Evolutionary conservation across 2,888 invertebrate species (phyloP), one percentile per base, ranked within the genome.

Genomic region (Drosophila peninsularis): DNA sequence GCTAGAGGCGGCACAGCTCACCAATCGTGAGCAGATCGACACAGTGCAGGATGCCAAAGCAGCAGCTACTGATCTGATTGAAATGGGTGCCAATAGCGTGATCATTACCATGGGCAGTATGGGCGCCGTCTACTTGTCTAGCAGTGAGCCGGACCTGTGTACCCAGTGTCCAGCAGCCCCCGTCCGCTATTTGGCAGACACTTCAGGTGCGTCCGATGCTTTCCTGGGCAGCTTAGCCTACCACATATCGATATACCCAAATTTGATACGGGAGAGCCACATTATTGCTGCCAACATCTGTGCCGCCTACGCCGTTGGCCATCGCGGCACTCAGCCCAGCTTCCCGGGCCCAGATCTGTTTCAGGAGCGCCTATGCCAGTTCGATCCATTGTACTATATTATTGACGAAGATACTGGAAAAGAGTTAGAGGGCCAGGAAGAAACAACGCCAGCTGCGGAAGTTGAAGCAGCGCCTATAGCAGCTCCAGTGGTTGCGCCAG

Each of bases 191-290:
- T 95, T 97, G 52, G 94, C 97, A 0, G 99, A 99, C 91, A 96
- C 97, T 17, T 97, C 97, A 0, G 99, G 99, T 24, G 99, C 99
- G 55, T 45, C 50, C 0, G 99, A 99, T 93, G 96, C 98, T 19
- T 99, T 99, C 93, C 95, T 98, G 70, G 99, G 99, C 19, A 96
- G 97, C 7, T 92, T 99, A 70, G 98, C 97, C 1, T 97, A 94
- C 89, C 96, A 95, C 86, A 91, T 97, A 67, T 94, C 96, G 0
- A 93, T 93, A 53, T 92, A 94, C 75, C 94, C 94, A 13, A 89
- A 94, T 41, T 89, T 95, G 36, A 90, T 94, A 0, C 91, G 97
- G 67, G 93, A 94, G 84, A 95, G 96, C 90, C 94, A 95, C 75
- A 94, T 98, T 56, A 94, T 94, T 71, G 95, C 96, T 58, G 95